phyloP scores from a whole-genome alignment of 1,140 invertebrate genomes.

The Trypoxylus dichotomus region DNA sequence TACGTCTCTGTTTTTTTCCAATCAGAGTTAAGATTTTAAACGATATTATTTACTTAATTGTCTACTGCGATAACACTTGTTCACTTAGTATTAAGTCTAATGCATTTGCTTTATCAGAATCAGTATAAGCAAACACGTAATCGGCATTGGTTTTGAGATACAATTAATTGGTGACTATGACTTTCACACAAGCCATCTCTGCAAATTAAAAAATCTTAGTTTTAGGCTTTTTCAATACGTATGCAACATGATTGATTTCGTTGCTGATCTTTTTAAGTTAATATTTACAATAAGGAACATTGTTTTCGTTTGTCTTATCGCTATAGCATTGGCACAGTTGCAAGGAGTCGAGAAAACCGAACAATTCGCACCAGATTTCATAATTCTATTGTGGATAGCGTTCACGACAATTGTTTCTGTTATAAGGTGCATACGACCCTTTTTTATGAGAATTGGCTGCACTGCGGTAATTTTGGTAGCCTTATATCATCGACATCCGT shows the following conservation, averaged over 20 bases:
- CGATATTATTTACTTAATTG: neutral
- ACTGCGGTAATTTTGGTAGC: neutral
- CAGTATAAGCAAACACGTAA: neutral
- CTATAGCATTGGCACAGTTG: neutral
- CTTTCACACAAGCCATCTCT: neutral
- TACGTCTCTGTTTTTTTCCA: too few species aligned
- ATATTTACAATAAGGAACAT: slow-evolving; percentile 10
- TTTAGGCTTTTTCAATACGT: neutral
- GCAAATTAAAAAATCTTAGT: neutral
- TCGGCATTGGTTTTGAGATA: neutral
- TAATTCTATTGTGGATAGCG: slow-evolving; percentile 10
- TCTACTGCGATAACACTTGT: neutral
- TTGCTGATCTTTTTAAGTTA: neutral
- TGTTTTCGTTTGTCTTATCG: neutral
- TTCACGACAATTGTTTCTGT: neutral
- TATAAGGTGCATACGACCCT: neutral
- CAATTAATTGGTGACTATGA: neutral
- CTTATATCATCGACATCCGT: neutral
- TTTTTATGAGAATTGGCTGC: neutral
- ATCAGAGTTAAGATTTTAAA: too few species aligned
- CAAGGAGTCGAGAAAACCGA: neutral
- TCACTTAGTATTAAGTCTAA: neutral
- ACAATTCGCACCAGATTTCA: neutral
- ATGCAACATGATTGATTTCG: neutral
- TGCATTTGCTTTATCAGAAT: neutral